Evolutionary conservation across 2,888 invertebrate genomes (phyloP).

Genomic region (Pseudococcus viburni): DNA sequence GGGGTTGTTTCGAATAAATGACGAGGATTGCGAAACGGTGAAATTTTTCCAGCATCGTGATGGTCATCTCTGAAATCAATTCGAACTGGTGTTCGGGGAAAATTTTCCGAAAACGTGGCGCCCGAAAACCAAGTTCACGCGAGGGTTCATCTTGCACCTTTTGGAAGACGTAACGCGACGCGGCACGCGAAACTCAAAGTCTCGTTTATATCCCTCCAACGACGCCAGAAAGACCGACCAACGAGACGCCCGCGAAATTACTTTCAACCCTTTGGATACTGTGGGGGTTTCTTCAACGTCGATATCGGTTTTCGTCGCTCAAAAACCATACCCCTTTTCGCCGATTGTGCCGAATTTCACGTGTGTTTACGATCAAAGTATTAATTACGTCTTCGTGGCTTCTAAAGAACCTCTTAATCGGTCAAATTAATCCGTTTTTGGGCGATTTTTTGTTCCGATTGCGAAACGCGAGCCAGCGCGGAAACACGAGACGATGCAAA

Average conservation of each 20-base stretch:
- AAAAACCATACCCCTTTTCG: background rate
- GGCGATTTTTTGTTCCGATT: background rate
- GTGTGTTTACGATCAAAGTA: background rate
- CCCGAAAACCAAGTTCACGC: background rate
- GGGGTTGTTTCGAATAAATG: background rate
- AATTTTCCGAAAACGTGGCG: background rate
- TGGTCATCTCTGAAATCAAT: background rate
- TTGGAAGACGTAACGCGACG: background rate
- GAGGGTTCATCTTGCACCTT: constrained; percentile 14
- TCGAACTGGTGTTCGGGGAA: background rate
- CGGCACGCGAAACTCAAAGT: background rate
- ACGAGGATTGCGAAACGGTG: background rate
- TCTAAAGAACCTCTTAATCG: background rate
- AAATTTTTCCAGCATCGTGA: background rate
- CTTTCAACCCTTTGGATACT: background rate
- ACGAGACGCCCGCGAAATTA: constrained; percentile 36
- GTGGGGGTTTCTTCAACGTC: background rate
- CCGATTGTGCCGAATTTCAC: background rate
- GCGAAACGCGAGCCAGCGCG: background rate
- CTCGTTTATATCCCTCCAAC: background rate
- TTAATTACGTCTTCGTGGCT: background rate
- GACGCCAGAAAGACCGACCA: constrained; percentile 36
- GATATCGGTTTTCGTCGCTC: background rate
- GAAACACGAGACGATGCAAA: constrained; percentile 14
- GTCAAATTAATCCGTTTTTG: background rate